Base-by-base conservation (phyloP, 2,888 invertebrate species). In the Diarsia dahlii region DNA sequence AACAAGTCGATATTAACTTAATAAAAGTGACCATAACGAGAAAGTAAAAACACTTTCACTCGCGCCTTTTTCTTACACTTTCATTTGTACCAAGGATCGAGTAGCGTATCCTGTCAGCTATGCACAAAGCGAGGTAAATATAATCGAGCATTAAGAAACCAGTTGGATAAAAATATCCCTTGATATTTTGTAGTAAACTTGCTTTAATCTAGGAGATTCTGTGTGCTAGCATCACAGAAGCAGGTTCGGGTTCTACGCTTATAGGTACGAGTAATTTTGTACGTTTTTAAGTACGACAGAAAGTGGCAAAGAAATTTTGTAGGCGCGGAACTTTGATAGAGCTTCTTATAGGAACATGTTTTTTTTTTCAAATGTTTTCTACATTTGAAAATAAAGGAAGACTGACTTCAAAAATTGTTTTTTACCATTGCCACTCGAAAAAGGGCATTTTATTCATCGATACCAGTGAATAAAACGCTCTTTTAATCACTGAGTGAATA, bases 1-100 rank as follows among this genome's bases (percentile, higher is more conserved):
- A 62, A 39, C 28, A 65, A 54, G 60, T 18, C 18, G 1, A 52
- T 54, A 52, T 60, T 70, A 63, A 58, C 58, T 60, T 56, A 34
- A 45, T 60, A 81, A 70, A 76, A 74, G 76, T 62, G 60, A 20
- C 52, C 58, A 68, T 62, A 45, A 58, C 71, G 87, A 78, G 90
- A 90, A 90, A 90, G 89, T 83, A 12, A 56, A 71, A 77, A 78
- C 68, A 88, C 91, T 91, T 91, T 91, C 91, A 85, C 91, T 87
- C 28, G 72, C 72, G 74, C 78, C 69, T 81, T 82, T 82, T 85
- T 83, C 79, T 84, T 76, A 66, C 75, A 87, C 87, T 89, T 89
- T 89, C 89, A 76, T 84, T 80, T 75, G 67, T 50, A 66, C 52
- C 76, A 78, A 82, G 78, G 78, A n/a, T n/a, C n/a, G n/a, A 78